A percentile compares a stretch with the other conserved stretches of the same genome.
Evolutionary conservation across 2,113 vertebrate species (phyloP).

Genomic region (Peromyscus californicus): DNA sequence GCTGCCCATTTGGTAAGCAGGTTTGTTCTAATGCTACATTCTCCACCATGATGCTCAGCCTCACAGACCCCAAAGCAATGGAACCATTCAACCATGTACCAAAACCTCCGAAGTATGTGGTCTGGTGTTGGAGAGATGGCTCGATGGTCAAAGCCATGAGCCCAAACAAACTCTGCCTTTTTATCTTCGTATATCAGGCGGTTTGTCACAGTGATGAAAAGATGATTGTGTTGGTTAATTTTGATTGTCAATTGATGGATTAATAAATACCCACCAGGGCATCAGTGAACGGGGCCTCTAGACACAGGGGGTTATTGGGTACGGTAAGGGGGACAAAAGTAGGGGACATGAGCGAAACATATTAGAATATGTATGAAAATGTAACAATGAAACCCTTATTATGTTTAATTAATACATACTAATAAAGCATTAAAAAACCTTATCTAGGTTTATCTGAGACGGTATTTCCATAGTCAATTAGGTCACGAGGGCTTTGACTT

Average conservation of each 20-base stretch:
- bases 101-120: background rate
- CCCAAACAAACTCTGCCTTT: background rate
- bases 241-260: background rate
- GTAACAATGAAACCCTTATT: background rate
- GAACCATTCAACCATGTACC: background rate
- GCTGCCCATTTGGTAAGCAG: background rate
- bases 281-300: background rate
- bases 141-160: too few species aligned
- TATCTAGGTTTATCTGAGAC: background rate
- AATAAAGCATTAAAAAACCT: background rate
- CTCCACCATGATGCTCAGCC: background rate
- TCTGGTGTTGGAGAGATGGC: too few species aligned
- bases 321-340: background rate
- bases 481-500: background rate
- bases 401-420: background rate
- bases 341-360: background rate
- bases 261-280: background rate
- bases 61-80: background rate
- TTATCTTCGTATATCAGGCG: background rate
- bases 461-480: background rate
- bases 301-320: too few species aligned
- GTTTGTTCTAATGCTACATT: background rate
- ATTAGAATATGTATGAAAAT: background rate
- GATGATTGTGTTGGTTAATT: background rate
- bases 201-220: background rate